Percentiles rank a stretch among this genome's conserved stretches.
Conservation (phyloP, 2,888 invertebrate species). For the Xestia ashworthii region DNA sequence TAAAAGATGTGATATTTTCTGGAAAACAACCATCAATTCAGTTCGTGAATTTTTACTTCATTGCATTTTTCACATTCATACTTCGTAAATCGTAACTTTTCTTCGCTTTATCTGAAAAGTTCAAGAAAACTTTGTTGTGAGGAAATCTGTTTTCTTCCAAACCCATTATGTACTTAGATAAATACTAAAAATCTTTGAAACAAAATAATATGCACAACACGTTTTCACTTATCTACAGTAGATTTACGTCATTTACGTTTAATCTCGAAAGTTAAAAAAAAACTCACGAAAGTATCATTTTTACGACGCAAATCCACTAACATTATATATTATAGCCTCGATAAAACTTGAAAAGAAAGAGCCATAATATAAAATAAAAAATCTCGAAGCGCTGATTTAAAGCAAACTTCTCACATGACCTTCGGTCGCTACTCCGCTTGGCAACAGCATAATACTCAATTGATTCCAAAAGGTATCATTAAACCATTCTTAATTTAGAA, state of each 20-base stretch:
- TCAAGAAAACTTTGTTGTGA: constrained; percentile 18
- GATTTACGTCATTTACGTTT: constrained; percentile 25
- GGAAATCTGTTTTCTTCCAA: constrained; percentile 19
- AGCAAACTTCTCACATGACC: constrained; percentile 65
- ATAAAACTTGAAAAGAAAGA: constrained; percentile 61
- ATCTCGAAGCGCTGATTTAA: constrained; percentile 55
- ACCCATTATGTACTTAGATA: not conserved
- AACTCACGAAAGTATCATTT: constrained; percentile 12
- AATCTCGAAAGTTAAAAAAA: constrained; percentile 37
- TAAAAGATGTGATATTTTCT: constrained; percentile 25
- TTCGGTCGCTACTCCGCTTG: constrained; percentile 68
- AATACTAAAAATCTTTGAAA: not conserved
- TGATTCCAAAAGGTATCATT: constrained; percentile 79
- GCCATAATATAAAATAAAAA: constrained; percentile 57
- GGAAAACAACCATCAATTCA: constrained; percentile 38
- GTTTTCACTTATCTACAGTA: constrained; percentile 13
- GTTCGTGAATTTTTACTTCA: constrained; percentile 44
- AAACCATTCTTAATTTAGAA: constrained; percentile 79
- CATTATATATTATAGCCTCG: constrained; percentile 43
- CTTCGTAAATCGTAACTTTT: constrained; percentile 39
- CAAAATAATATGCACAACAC: constrained; percentile 9
- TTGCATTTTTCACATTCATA: constrained; percentile 46
- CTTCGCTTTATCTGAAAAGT: constrained; percentile 42
- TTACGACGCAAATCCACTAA: constrained; percentile 50
- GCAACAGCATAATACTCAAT: constrained; percentile 75